These are phyloP conservation scores for Sporophila hypoxantha DNA, from an alignment of 2,113 vertebrate genomes.

Conservation along the genomic window DNA sequence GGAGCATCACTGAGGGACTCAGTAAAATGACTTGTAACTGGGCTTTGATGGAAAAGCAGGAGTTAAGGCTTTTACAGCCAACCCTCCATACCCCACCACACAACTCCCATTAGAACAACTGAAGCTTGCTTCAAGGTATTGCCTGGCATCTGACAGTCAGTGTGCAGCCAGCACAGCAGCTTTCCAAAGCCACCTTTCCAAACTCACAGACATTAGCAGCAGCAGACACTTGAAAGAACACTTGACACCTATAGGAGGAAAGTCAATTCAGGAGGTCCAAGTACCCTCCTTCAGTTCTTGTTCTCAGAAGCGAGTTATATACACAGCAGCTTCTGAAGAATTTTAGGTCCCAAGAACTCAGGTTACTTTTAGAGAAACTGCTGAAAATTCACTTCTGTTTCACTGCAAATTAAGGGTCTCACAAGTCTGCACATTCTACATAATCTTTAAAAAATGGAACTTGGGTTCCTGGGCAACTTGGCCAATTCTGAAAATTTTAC, in stretches of 20 bases:
- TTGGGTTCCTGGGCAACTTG: background rate
- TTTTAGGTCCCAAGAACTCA: background rate
- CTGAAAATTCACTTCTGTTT: background rate
- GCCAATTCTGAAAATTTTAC: conserved; percentile 18
- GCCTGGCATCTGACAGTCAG: background rate
- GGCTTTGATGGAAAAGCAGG: background rate
- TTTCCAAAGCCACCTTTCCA: background rate
- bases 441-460: background rate
- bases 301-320: background rate
- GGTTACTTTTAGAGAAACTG: background rate
- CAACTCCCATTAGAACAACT: background rate
- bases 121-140: background rate
- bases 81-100: background rate
- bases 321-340: background rate
- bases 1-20: background rate
- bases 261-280: background rate
- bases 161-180: background rate
- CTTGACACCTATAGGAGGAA: background rate
- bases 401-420: conserved; percentile 6
- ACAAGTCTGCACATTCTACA: background rate
- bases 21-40: background rate
- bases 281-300: background rate
- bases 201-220: background rate
- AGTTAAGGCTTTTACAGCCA: background rate
- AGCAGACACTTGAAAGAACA: background rate